These are phyloP conservation scores for Paguma larvata DNA, from an alignment of 2,797 vertebrate species.

Conservation along the genomic window DNA sequence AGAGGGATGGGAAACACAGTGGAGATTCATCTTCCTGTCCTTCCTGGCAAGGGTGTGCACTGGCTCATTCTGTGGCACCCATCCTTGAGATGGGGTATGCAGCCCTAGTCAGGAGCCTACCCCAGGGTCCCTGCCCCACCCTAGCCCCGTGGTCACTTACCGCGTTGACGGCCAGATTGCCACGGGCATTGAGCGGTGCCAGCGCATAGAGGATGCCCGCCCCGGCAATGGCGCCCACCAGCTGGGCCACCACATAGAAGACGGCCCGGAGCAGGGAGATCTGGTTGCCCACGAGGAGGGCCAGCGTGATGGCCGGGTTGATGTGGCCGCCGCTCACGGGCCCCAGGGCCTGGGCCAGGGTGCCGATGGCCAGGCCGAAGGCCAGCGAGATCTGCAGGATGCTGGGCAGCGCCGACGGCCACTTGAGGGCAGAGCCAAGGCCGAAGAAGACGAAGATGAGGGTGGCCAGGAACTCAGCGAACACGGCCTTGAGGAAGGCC, in stretches of 20 bases:
- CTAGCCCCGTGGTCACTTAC: slow-evolving; percentile 84
- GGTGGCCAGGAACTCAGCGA: slow-evolving; percentile 89
- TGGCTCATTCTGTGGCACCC: background rate
- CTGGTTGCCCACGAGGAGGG: slow-evolving; percentile 90
- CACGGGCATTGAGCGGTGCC: slow-evolving; percentile 85
- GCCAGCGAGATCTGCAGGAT: slow-evolving; percentile 90
- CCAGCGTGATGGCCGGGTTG: slow-evolving; percentile 89
- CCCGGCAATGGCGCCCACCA: slow-evolving; percentile 88
- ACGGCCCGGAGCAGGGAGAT: slow-evolving; percentile 88
- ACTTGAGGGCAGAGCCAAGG: slow-evolving; percentile 90
- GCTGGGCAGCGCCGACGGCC: slow-evolving; percentile 88
- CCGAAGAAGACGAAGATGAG: slow-evolving; percentile 91
- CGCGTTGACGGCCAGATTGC: slow-evolving; percentile 89
- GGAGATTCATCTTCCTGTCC: background rate
- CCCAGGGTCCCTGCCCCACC: background rate
- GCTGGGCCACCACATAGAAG: slow-evolving; percentile 89
- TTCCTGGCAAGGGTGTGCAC: background rate
- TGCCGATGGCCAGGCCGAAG: slow-evolving; percentile 89
- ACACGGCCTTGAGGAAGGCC: slow-evolving; percentile 88
- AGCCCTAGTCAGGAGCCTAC: background rate
- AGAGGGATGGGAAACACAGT: background rate
- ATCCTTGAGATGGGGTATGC: background rate
- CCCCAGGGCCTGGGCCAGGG: slow-evolving; percentile 88
- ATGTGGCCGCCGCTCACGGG: slow-evolving; percentile 89
- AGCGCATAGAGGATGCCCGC: slow-evolving; percentile 89